These are phyloP conservation scores for Drosophila engyochracea DNA, from an alignment of 2,888 invertebrate species.

Conservation along the genomic window DNA sequence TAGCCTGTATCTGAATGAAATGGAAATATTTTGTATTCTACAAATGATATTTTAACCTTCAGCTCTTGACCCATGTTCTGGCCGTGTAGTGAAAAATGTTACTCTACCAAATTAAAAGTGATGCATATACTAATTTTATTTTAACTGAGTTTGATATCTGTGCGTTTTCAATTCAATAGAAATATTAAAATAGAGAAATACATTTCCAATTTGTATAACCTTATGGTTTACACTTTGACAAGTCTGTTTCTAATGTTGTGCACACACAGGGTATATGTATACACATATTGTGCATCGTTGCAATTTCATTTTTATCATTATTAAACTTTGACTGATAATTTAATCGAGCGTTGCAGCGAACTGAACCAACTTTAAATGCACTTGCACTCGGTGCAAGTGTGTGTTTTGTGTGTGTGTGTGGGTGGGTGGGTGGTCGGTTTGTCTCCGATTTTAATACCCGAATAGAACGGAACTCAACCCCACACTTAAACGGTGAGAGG, in stretches of 20 bases:
- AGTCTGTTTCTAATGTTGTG: neutral
- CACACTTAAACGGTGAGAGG: conserved; percentile 36
- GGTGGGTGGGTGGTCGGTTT: conserved; percentile 24
- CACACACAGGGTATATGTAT: neutral
- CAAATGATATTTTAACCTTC: neutral
- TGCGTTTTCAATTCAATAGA: neutral
- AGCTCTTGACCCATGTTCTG: neutral
- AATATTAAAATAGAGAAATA: neutral
- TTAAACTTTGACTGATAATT: conserved; percentile 45
- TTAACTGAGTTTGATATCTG: neutral
- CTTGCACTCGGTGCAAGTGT: conserved; percentile 24
- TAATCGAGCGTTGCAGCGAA: conserved; percentile 35
- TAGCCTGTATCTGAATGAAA: neutral
- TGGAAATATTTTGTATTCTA: neutral
- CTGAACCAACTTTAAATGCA: conserved; percentile 17
- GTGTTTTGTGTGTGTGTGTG: neutral
- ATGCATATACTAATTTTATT: neutral
- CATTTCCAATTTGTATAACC: neutral
- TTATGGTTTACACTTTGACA: neutral
- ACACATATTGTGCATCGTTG: conserved; percentile 12
- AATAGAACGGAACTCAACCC: conserved; percentile 44
- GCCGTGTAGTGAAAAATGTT: neutral
- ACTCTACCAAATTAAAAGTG: neutral
- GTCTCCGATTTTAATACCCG: conserved; percentile 48
- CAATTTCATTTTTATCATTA: conserved; percentile 38